Evolutionary conservation across 1,140 invertebrate species (phyloP).

Genomic region (Dermatophagoides farinae): DNA sequence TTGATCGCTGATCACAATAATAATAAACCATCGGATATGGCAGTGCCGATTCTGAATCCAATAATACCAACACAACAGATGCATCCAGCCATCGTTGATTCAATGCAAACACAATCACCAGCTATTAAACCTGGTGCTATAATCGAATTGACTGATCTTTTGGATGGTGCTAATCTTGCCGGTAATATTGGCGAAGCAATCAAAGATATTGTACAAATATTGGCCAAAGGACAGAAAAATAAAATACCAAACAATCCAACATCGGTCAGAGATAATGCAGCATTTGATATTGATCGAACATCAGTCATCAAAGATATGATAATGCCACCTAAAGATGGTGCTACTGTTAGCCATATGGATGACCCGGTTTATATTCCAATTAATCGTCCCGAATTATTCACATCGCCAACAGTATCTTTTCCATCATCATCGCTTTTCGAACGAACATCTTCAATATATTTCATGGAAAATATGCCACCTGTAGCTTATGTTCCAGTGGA

Average conservation of each 20-base stretch:
- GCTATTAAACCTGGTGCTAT: constrained; percentile 21
- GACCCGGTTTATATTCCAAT: constrained; percentile 20
- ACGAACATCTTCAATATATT: neutral
- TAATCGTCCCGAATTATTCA: neutral
- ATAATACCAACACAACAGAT: neutral
- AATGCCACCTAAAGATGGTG: constrained; percentile 16
- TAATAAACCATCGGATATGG: neutral
- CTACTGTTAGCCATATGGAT: constrained; percentile 15
- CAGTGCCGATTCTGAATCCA: neutral
- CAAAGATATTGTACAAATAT: constrained; percentile 22
- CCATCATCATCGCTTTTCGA: neutral
- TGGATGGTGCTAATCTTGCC: constrained; percentile 19
- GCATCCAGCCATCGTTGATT: neutral
- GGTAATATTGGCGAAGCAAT: constrained; percentile 21
- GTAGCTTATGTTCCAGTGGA: neutral
- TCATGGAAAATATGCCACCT: neutral
- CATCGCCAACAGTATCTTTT: neutral
- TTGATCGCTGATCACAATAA: neutral
- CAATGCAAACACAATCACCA: neutral
- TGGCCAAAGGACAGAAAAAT: constrained; percentile 12
- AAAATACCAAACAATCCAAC: neutral
- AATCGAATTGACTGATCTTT: constrained; percentile 21
- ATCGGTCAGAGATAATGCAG: neutral
- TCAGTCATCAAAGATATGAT: neutral
- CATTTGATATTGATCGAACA: constrained; percentile 4